Percentiles rank a stretch among this genome's conserved stretches.
phyloP scores from a whole-genome alignment of 2,888 invertebrate species.

The Synanthedon myopaeformis region DNA sequence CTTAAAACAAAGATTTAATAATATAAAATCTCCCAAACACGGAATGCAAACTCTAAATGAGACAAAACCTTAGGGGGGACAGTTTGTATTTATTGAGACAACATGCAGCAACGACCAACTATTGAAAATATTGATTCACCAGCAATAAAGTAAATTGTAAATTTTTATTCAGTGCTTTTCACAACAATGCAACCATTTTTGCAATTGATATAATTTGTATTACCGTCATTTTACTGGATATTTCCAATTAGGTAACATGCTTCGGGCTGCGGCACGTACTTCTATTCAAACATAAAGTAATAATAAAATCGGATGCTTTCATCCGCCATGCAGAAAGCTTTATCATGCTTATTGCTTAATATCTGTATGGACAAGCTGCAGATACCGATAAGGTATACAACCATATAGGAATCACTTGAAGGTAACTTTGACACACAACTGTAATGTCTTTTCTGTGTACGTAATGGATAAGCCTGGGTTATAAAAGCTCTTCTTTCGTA shows the following conservation, averaged over 20 bases:
- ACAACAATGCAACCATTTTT: constrained; percentile 41
- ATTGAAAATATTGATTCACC: constrained; percentile 29
- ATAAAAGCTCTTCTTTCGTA: constrained; percentile 7
- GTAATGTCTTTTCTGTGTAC: neutral
- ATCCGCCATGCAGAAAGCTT: constrained; percentile 69
- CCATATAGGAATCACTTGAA: constrained; percentile 1
- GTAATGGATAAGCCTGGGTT: no score
- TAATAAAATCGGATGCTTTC: constrained; percentile 55
- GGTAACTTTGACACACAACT: neutral
- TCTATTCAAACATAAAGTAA: constrained; percentile 62
- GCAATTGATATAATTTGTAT: constrained; percentile 11
- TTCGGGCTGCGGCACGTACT: constrained; percentile 58
- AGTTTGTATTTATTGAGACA: constrained; percentile 45
- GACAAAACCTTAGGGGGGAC: constrained; percentile 35
- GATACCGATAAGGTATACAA: constrained; percentile 8
- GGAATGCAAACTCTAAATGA: constrained; percentile 46
- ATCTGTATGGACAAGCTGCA: constrained; percentile 30
- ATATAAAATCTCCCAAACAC: constrained; percentile 22
- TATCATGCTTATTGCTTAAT: constrained; percentile 49
- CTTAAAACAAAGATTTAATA: constrained; percentile 10
- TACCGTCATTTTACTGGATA: constrained; percentile 30
- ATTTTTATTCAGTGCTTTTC: constrained; percentile 35
- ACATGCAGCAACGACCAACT: constrained; percentile 63
- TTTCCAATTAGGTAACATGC: constrained; percentile 56
- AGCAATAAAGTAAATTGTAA: constrained; percentile 28